Percentiles rank a stretch among this genome's conserved stretches.
These are phyloP conservation scores for Microlaimidae sp. DNA, from an alignment of 2,888 invertebrate species.

Conservation along the genomic window DNA sequence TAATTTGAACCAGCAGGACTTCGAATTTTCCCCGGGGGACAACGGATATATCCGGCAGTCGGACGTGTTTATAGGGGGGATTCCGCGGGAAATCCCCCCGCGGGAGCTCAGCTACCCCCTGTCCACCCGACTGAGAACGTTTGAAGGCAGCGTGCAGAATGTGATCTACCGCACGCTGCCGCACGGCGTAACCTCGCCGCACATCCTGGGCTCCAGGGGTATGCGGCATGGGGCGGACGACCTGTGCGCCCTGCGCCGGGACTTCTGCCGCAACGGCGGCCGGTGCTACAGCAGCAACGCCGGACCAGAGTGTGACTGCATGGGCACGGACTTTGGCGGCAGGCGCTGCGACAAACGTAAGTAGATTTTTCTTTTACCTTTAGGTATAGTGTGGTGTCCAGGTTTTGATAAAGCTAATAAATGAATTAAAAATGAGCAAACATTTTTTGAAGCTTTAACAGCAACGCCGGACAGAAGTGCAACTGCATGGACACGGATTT, in stretches of 20 bases:
- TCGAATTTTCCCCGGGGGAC: too few species aligned
- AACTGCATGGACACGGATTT: slow-evolving; percentile 82
- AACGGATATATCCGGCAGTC: too few species aligned
- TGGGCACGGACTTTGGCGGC: slow-evolving; percentile 77
- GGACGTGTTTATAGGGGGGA: too few species aligned
- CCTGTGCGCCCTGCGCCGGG: slow-evolving; percentile 64
- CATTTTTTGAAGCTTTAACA: too few species aligned
- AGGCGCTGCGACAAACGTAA: slow-evolving; percentile 81
- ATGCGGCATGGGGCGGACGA: slow-evolving; percentile 44
- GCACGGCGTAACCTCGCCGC: slow-evolving; percentile 54
- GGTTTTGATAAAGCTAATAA: too few species aligned
- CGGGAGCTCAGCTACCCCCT: slow-evolving; percentile 31
- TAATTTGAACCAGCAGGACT: too few species aligned
- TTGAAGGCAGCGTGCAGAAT: slow-evolving; percentile 63
- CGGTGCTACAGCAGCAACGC: slow-evolving; percentile 87
- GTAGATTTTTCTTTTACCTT: too few species aligned
- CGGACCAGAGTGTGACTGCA: slow-evolving; percentile 84
- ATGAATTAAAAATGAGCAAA: too few species aligned
- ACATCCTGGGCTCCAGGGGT: slow-evolving; percentile 54
- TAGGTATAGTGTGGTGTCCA: too few species aligned
- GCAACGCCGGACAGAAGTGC: slow-evolving; percentile 83
- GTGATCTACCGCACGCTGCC: slow-evolving; percentile 56
- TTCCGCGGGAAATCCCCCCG: too few species aligned
- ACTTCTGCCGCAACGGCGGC: slow-evolving; percentile 75
- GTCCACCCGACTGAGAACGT: slow-evolving; percentile 25